Evolutionary conservation across 2,797 vertebrate species (phyloP).

Genomic region (Microchirus variegatus): DNA sequence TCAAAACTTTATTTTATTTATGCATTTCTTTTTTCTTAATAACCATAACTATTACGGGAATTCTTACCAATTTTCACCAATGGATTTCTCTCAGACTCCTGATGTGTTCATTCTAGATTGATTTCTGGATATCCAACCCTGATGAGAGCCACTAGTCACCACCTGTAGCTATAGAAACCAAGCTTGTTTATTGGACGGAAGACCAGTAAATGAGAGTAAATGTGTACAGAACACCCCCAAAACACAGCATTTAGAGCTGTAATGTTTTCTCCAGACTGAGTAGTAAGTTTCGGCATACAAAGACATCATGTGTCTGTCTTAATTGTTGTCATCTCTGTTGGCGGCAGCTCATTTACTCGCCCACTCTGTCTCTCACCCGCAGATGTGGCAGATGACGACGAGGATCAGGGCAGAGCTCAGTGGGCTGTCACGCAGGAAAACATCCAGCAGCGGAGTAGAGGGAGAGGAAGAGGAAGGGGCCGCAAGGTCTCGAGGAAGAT

Average conservation of each 20-base stretch:
- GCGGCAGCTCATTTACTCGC: conserved; percentile 33
- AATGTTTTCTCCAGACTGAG: conserved; percentile 31
- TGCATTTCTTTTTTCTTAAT: background rate
- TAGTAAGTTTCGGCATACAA: conserved; percentile 40
- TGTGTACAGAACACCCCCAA: conserved; percentile 14
- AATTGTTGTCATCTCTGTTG: background rate
- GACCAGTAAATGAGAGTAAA: conserved; percentile 14
- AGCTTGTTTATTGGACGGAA: conserved; percentile 20
- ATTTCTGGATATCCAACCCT: conserved; percentile 17
- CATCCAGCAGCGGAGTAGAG: conserved; percentile 52
- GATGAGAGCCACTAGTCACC: conserved; percentile 20
- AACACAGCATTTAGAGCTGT: conserved; percentile 27
- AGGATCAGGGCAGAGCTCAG: conserved; percentile 62
- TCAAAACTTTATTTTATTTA: conserved; percentile 7
- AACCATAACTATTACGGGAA: background rate
- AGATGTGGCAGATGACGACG: conserved; percentile 76
- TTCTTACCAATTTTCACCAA: conserved; percentile 24
- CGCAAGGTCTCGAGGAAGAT: conserved; percentile 48
- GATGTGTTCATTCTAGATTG: conserved; percentile 22
- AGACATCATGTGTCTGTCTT: conserved; percentile 27
- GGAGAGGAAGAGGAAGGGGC: conserved; percentile 42
- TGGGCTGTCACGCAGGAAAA: conserved; percentile 69
- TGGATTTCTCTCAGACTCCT: conserved; percentile 29
- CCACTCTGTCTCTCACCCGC: conserved; percentile 47
- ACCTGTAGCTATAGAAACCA: conserved; percentile 35